Evolutionary conservation across 1,140 invertebrate species (phyloP).

Genomic region (Neodiprion virginianus): DNA sequence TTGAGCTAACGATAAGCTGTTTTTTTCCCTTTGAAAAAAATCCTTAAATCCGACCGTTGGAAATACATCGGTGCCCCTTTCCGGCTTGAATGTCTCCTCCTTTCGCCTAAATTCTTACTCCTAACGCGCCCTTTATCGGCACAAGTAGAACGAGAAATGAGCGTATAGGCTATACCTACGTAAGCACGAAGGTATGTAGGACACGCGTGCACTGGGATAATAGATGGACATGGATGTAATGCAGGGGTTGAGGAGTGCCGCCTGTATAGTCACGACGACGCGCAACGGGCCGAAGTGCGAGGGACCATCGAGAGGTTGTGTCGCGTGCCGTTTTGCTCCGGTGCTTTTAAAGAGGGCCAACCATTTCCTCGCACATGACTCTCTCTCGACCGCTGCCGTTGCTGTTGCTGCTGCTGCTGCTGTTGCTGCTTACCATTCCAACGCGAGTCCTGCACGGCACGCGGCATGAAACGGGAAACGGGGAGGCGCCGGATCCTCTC

Average conservation of each 20-base stretch:
- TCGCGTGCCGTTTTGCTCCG: conserved; percentile 56
- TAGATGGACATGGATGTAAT: no score
- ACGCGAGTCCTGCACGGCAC: neutral
- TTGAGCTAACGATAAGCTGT: neutral
- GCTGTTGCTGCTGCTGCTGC: neutral
- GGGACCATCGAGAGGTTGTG: conserved; percentile 33
- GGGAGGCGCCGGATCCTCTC: neutral
- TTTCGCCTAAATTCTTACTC: no score
- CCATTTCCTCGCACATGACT: conserved; percentile 57
- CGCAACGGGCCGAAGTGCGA: conserved; percentile 15
- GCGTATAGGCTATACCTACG: no score
- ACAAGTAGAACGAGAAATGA: no score
- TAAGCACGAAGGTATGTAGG: no score
- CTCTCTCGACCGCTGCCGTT: conserved; percentile 1
- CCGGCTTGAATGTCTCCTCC: no score
- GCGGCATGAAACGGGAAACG: neutral
- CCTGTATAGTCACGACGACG: no score
- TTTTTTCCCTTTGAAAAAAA: conserved; percentile 11
- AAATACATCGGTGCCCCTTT: no score
- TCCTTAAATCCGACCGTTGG: neutral
- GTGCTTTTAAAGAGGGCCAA: conserved; percentile 36
- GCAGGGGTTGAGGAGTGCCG: no score
- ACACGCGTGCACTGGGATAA: no score
- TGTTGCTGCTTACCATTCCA: neutral
- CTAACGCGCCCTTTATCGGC: no score